Percentiles rank a stretch among this genome's conserved stretches.
phyloP scores from a whole-genome alignment of 2,797 vertebrate species.

The Hippopotamyrus pictus region DNA sequence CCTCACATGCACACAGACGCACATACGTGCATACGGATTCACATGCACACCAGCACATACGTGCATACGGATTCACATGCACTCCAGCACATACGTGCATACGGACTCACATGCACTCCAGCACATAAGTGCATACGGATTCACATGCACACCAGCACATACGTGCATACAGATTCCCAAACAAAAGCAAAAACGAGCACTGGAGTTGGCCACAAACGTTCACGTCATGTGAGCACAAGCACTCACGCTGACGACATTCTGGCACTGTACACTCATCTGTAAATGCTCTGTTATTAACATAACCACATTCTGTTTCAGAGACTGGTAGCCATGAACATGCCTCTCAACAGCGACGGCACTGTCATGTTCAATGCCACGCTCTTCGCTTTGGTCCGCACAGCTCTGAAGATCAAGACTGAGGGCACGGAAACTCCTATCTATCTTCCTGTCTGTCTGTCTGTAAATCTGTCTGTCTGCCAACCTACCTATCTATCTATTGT shows the following conservation, averaged over 20 bases:
- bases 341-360: conserved; percentile 88
- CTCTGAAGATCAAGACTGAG: conserved; percentile 97
- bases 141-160: too few species aligned
- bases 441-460: not conserved
- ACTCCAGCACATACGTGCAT: not conserved
- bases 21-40: not conserved
- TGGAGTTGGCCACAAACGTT: not conserved
- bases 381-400: conserved; percentile 94
- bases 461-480: not conserved
- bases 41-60: not conserved
- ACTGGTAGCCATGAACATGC: conserved; percentile 98
- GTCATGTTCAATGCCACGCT: conserved; percentile 98
- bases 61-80: not conserved
- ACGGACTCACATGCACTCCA: not conserved
- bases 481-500: not conserved
- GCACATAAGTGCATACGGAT: too few species aligned
- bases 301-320: conserved; percentile 56
- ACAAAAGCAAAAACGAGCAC: not conserved
- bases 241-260: not conserved
- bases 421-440: conserved; percentile 58
- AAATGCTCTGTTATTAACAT: not conserved
- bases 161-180: not conserved
- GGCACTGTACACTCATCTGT: not conserved
- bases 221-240: not conserved
- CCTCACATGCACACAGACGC: not conserved